Percentiles rank a stretch among this genome's conserved stretches.
These are phyloP conservation scores for Belonocnema kinseyi DNA, from an alignment of 1,140 invertebrate genomes.

Conservation along the genomic window DNA sequence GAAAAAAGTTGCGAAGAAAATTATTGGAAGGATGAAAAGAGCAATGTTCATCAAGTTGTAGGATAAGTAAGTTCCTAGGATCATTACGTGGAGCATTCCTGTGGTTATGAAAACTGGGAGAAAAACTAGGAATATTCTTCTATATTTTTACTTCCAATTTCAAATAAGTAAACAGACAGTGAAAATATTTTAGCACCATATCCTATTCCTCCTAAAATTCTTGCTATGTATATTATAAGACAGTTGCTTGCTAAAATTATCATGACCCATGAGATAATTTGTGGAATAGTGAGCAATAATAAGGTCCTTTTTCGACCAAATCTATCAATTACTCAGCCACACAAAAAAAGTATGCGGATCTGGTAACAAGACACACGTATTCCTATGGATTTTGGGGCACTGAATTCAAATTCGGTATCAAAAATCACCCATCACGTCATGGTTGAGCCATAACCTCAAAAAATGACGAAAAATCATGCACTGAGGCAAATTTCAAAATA, in stretches of 20 bases:
- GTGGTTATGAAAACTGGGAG: background rate
- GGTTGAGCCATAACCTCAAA: no score
- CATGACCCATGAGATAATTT: background rate
- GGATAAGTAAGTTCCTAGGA: background rate
- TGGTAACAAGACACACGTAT: no score
- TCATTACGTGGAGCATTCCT: background rate
- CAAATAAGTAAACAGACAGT: background rate
- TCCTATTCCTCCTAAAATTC: background rate
- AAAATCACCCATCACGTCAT: no score
- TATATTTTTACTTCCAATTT: background rate
- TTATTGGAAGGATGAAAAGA: background rate
- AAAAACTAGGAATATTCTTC: background rate
- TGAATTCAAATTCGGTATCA: no score
- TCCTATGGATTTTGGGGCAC: no score
- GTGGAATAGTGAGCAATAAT: background rate
- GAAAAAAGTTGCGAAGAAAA: background rate
- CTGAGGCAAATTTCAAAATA: no score
- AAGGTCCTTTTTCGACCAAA: background rate
- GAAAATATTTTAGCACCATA: background rate
- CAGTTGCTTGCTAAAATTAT: background rate
- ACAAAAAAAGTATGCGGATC: no score
- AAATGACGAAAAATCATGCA: no score
- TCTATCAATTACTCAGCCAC: background rate
- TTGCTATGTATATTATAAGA: background rate
- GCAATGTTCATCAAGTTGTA: background rate